Conservation (phyloP, 2,797 vertebrate genomes). For the Triplophysa bombifrons region DNA sequence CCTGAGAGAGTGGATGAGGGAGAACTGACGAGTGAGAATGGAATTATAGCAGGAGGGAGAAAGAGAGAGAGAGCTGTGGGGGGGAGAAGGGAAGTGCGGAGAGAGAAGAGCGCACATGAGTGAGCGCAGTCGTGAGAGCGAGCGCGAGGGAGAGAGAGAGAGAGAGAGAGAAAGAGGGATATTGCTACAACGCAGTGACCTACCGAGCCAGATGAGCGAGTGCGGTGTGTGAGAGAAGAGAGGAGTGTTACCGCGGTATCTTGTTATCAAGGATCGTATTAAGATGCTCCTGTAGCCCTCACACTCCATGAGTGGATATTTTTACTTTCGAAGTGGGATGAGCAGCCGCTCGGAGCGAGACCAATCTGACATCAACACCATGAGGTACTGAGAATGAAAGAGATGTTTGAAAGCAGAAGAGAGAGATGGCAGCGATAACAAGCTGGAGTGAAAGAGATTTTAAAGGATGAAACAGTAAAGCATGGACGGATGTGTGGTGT, state of each 20-base stretch:
- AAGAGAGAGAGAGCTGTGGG: constrained; percentile 32
- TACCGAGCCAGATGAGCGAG: constrained; percentile 52
- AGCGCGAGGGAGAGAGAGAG: constrained; percentile 34
- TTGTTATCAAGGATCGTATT: constrained; percentile 52
- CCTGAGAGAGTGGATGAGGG: constrained; percentile 56
- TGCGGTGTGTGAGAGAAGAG: constrained; percentile 31
- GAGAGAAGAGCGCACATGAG: constrained; percentile 42
- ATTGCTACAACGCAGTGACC: constrained; percentile 49
- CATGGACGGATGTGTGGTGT: constrained; percentile 10
- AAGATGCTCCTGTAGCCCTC: constrained; percentile 45
- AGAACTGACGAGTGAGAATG: constrained; percentile 56
- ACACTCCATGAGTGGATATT: constrained; percentile 50
- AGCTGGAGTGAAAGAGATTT: constrained; percentile 26
- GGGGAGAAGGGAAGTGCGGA: constrained; percentile 11
- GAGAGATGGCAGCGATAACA: constrained; percentile 18
- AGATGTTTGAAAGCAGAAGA: constrained; percentile 25
- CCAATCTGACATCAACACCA: constrained; percentile 48
- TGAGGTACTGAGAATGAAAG: constrained; percentile 55
- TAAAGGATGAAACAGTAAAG: not conserved
- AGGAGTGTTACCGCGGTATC: constrained; percentile 44
- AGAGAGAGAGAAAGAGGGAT: constrained; percentile 41
- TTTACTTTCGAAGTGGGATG: constrained; percentile 43
- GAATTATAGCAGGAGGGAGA: constrained; percentile 43
- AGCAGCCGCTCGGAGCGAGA: constrained; percentile 36
- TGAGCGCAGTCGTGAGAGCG: constrained; percentile 5